Evolutionary conservation across 37 sponge, comb jelly and placozoan species (phyloP).

Genomic region (Axinella damicornis): DNA sequence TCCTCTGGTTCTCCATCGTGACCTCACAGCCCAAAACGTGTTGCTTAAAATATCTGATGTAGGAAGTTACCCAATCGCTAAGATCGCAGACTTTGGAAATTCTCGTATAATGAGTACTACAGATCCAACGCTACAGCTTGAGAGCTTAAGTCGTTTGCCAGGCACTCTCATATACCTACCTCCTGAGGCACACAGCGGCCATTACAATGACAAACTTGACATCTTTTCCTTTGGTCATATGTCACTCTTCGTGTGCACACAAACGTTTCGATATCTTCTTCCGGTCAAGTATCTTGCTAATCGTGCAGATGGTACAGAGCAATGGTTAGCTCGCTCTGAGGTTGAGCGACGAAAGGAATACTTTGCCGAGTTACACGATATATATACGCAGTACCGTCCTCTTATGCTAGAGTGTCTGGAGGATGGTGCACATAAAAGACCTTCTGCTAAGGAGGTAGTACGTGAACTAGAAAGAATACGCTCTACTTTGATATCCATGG

Average conservation of each 20-base stretch:
- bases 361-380: neutral
- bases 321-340: neutral
- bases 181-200: neutral
- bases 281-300: neutral
- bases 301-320: neutral
- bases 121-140: too few species aligned
- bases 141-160: neutral
- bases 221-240: constrained; percentile 13
- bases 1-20: constrained; percentile 7
- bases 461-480: neutral
- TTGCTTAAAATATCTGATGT: neutral
- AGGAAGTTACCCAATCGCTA: neutral
- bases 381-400: neutral
- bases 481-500: too few species aligned
- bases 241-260: neutral
- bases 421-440: neutral
- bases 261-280: neutral
- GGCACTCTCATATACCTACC: neutral
- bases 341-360: neutral
- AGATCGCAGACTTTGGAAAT: constrained; percentile 11
- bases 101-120: neutral
- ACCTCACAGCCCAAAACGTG: neutral
- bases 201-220: neutral
- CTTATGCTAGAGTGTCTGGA: neutral
- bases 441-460: neutral